Percentiles rank a stretch among this genome's conserved stretches.
Conservation (phyloP, 2,113 vertebrate genomes). For the Andinoacara biseriatus region DNA sequence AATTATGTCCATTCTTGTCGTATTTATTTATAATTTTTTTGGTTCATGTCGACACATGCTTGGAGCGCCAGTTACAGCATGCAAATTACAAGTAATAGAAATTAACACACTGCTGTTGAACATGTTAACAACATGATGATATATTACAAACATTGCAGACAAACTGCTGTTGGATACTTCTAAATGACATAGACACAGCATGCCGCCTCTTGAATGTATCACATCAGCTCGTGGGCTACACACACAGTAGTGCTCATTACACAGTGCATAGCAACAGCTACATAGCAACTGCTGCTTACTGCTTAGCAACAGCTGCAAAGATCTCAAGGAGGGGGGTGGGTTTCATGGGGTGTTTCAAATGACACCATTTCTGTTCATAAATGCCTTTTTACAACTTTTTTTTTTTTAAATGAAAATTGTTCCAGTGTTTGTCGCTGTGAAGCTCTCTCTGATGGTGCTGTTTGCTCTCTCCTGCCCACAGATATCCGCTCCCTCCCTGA, state of each 20-base stretch:
- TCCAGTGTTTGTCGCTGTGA: slow-evolving; percentile 12
- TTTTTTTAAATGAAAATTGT: not conserved
- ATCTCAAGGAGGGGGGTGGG: slow-evolving; percentile 57
- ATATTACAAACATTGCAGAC: slow-evolving; percentile 38
- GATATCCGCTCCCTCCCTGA: slow-evolving; percentile 97
- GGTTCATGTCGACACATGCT: slow-evolving; percentile 13
- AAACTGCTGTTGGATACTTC: slow-evolving; percentile 56
- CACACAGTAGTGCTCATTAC: slow-evolving; percentile 72
- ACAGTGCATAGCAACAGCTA: slow-evolving; percentile 80
- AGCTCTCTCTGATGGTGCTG: slow-evolving; percentile 40
- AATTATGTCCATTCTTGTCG: slow-evolving; percentile 6
- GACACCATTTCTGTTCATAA: slow-evolving; percentile 68
- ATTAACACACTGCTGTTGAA: slow-evolving; percentile 21
- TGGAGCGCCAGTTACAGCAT: not conserved
- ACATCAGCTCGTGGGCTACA: slow-evolving; percentile 74
- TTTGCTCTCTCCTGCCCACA: slow-evolving; percentile 64
- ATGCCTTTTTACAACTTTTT: slow-evolving; percentile 53
- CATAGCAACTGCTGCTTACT: slow-evolving; percentile 80
- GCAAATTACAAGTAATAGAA: slow-evolving; percentile 12
- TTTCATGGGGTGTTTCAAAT: slow-evolving; percentile 67
- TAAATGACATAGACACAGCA: slow-evolving; percentile 66
- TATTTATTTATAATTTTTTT: not conserved
- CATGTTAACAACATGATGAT: slow-evolving; percentile 30
- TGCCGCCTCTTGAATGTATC: slow-evolving; percentile 66
- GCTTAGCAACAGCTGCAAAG: slow-evolving; percentile 81